Conservation (phyloP, 2,113 vertebrate species). For the Oncorhynchus mykiss region DNA sequence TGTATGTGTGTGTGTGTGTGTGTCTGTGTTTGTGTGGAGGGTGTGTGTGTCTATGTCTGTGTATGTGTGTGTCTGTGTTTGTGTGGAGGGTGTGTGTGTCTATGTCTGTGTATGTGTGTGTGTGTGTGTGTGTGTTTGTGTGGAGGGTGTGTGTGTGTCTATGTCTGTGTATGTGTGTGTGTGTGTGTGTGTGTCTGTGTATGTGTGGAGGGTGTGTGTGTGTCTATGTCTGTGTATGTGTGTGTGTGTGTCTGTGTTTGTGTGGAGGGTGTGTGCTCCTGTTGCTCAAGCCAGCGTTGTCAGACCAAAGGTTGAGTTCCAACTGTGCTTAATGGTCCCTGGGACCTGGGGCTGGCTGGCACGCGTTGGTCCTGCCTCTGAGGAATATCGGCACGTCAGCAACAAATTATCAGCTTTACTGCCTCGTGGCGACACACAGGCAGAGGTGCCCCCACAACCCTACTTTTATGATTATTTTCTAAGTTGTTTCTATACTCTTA, state of each 20-base stretch:
- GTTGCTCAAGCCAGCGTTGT: conserved; percentile 40
- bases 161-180: too few species aligned
- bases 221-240: neutral
- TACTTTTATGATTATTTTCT: conserved; percentile 66
- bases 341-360: conserved; percentile 43
- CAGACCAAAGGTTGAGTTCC: conserved; percentile 77
- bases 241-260: too few species aligned
- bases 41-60: too few species aligned
- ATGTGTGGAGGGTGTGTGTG: neutral
- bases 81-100: too few species aligned
- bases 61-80: too few species aligned
- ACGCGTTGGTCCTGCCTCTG: conserved; percentile 1
- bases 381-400: conserved; percentile 54
- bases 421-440: conserved; percentile 64
- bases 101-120: too few species aligned
- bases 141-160: too few species aligned
- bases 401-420: conserved; percentile 62
- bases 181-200: too few species aligned
- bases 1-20: too few species aligned
- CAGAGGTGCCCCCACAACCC: conserved; percentile 13
- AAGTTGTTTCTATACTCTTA: conserved; percentile 54
- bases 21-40: too few species aligned
- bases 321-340: conserved; percentile 70
- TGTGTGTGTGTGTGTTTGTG: too few species aligned
- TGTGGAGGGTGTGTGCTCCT: conserved; percentile 31